Conservation (phyloP, 2,797 vertebrate species). For the Carapus acus region DNA sequence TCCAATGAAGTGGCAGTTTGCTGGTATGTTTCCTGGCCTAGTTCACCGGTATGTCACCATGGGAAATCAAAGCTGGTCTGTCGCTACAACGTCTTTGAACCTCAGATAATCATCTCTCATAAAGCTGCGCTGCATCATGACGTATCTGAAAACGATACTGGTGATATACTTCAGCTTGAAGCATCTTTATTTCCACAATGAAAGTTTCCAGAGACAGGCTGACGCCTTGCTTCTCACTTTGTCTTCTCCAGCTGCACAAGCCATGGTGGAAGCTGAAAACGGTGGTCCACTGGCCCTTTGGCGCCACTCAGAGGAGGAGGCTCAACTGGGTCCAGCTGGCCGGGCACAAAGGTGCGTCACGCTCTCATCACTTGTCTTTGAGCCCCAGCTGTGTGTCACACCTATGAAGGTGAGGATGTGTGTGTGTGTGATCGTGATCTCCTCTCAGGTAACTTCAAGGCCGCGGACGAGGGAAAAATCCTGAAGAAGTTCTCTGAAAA, state of each 20-base stretch:
- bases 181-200: no score
- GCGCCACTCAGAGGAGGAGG: conserved; percentile 84
- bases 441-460: conserved; percentile 89
- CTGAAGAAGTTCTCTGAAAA: conserved; percentile 92
- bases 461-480: conserved; percentile 89
- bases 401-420: no score
- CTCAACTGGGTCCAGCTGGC: conserved; percentile 95
- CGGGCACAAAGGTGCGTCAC: conserved; percentile 86
- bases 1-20: conserved; percentile 47
- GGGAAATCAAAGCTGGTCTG: conserved; percentile 34
- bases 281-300: conserved; percentile 87
- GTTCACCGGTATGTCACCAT: conserved; percentile 19
- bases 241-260: conserved; percentile 71
- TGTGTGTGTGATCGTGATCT: conserved; percentile 20
- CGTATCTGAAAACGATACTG: no score
- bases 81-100: neutral
- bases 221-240: neutral
- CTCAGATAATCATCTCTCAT: no score
- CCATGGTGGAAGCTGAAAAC: conserved; percentile 94
- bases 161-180: no score
- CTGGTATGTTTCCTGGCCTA: conserved; percentile 35
- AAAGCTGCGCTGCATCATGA: no score
- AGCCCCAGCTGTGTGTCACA: no score
- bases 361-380: conserved; percentile 1
- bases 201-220: no score